Base-by-base conservation (phyloP, 2,888 invertebrate species). In the Morpho deidamia region DNA sequence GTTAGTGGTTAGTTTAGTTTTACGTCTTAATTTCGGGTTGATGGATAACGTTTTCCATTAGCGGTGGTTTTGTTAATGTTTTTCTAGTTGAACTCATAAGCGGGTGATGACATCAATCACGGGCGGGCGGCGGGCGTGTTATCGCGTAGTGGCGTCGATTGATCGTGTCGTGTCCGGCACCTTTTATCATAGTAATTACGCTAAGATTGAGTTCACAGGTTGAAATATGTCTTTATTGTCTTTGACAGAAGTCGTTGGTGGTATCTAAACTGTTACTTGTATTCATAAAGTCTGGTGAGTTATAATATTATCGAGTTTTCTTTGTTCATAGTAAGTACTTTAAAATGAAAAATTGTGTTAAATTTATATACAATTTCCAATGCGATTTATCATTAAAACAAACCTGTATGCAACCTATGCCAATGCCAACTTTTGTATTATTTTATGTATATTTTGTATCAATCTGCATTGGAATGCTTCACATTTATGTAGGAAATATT, bases 31-130 rank as follows among this genome's bases (percentile, higher is more conserved):
- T 83, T 49, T 79, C 64, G 72, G 71, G 76, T 81, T 83, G 80
- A 83, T 78, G 76, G 75, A 83, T 83, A 75, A 80, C 78, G 72
- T 72, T 72, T 71, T 76, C 83, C 81, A 85, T 84, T 85, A 84
- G 74, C 69, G 76, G 67, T 67, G 69, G 74, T 75, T 77, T 75
- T 81, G 81, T 84, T 81, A 81, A 83, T 82, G 81, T 76, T 65
- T 59, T 56, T 72, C 72, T 78, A 78, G 77, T 70, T 66, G 67
- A 67, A 68, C 69, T 71, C 68, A 60, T 79, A 83, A 81, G 50
- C 44, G 80, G 80, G 76, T 76, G 72, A 73, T 77, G 76, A 73
- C 76, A 83, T 83, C 81, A 78, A 81, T 86, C 83, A 81, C 72
- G 56, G 59, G 56, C 53, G 56, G 62, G 61, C 64, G 68, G 47